Base-by-base conservation (phyloP, 2,113 vertebrate genomes). In the Corynorhinus townsendii region DNA sequence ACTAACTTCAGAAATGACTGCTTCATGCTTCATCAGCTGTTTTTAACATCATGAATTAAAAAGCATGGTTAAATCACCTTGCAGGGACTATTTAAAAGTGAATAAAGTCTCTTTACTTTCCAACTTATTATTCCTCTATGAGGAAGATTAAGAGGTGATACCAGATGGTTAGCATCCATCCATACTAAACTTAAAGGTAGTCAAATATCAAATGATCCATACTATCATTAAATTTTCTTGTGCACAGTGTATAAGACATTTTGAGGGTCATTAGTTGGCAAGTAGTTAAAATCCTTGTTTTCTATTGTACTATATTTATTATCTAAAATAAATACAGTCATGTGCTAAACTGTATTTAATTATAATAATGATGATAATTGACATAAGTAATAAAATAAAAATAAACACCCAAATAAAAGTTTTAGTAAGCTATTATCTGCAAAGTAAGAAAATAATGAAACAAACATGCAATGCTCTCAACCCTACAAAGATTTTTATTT, bases 41-140 rank as follows among this genome's bases (percentile, higher is more conserved):
- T 68, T 97, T 90, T 89, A 93, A 87, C 83, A 83, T 91, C 95
- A 90, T 96, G 88, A 96, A 95, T 94, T 92, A 96, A 68, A 96
- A 88, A 83, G 90, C 92, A 80, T 47, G 30, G 47, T 64, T 93
- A 89, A 96, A 96, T 92, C 93, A 95, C 72, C 90, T 97, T 90
- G 40, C 73, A 92, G 92, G 72, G 77, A 92, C 82, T 94, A 90
- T 75, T 93, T 69, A 92, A 93, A 92, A 89, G 47, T 64, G 66
- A 92, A 90, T 35, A 14, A 26, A 90, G 49, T 85, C 35, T 15
- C 56, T 95, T 86, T 75, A 75, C 40, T 93, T 89, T 96, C 33
- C n/a, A 83, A 89, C 45, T 82, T 94, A 95, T 91, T 93, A 94
- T 82, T 88, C n/a, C 83, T 92, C 28, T 84, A 94, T 85, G 71